phyloP scores from a whole-genome alignment of 2,888 invertebrate species.

The Ptilodon capucinus region DNA sequence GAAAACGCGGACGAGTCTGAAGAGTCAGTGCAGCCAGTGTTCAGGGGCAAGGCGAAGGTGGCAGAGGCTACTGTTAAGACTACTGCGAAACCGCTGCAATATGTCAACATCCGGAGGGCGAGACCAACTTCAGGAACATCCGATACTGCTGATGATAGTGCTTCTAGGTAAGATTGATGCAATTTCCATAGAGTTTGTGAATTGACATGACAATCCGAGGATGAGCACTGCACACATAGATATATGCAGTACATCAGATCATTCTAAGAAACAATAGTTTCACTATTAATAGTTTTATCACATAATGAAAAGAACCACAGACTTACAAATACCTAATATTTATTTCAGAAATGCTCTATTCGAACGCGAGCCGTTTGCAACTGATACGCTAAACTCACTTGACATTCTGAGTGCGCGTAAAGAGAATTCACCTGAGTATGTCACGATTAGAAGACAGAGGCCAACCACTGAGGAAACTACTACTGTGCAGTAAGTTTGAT shows the following conservation, averaged over 20 bases:
- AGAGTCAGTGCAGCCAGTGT: conserved; percentile 42
- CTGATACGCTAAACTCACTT: conserved; percentile 52
- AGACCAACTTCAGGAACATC: conserved; percentile 71
- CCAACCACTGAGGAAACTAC: conserved; percentile 75
- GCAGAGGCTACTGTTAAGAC: conserved; percentile 46
- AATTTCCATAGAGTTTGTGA: neutral
- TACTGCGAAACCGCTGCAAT: conserved; percentile 79
- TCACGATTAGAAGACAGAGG: conserved; percentile 85
- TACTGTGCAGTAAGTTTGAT: conserved; percentile 70
- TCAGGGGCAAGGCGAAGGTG: conserved; percentile 45
- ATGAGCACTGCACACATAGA: neutral
- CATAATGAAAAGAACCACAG: too few relatives aligned
- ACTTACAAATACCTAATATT: too few relatives aligned
- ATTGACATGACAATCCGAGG: neutral
- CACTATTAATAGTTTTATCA: too few relatives aligned
- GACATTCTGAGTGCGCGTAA: conserved; percentile 56
- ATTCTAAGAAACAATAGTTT: too few relatives aligned
- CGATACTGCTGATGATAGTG: conserved; percentile 65
- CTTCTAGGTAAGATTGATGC: conserved; percentile 52
- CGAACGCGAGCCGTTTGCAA: conserved; percentile 61
- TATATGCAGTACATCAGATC: too few relatives aligned
- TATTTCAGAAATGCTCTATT: conserved; percentile 68
- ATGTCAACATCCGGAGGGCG: conserved; percentile 87
- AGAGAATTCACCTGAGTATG: conserved; percentile 83
- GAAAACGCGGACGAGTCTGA: conserved; percentile 46